Percentiles rank a stretch among this genome's conserved stretches.
Evolutionary conservation across 2,888 invertebrate genomes (phyloP).

Genomic region (Heliconius ismenius): DNA sequence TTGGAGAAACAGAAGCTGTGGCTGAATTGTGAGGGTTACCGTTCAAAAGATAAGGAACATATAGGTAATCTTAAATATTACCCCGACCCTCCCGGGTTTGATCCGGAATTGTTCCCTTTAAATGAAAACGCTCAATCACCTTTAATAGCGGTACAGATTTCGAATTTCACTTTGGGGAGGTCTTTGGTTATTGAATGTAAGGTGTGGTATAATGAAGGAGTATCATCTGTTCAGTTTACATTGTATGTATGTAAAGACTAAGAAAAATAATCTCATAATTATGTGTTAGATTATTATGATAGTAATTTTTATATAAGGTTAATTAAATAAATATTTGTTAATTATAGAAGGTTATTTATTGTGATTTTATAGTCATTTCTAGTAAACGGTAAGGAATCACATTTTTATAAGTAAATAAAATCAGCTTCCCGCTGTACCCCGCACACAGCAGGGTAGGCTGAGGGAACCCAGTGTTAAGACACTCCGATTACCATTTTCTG

Average conservation of each 20-base stretch:
- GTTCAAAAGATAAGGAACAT: constrained; percentile 69
- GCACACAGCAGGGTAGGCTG: no score
- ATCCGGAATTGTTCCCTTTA: constrained; percentile 60
- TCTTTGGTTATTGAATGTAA: constrained; percentile 67
- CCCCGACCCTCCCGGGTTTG: constrained; percentile 71
- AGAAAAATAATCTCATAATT: constrained; percentile 26
- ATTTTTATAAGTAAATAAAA: no score
- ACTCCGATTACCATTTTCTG: no score
- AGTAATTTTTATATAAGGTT: constrained; percentile 1
- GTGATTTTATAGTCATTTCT: not conserved
- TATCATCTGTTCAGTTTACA: constrained; percentile 58
- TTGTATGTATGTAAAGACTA: constrained; percentile 62
- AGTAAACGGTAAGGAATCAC: not conserved
- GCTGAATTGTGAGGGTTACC: constrained; percentile 64
- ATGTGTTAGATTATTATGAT: not conserved
- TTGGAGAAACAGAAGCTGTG: constrained; percentile 58
- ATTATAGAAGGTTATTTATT: not conserved
- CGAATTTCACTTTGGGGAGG: constrained; percentile 63
- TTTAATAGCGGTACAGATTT: constrained; percentile 66
- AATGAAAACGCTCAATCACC: constrained; percentile 53
- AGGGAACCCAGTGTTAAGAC: no score
- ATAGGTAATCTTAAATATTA: constrained; percentile 65
- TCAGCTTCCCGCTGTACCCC: no score
- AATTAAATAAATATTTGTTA: constrained; percentile 5
- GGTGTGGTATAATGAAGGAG: constrained; percentile 66